These are phyloP conservation scores for Autographa pulchrina DNA, from an alignment of 2,888 invertebrate species.

Conservation along the genomic window DNA sequence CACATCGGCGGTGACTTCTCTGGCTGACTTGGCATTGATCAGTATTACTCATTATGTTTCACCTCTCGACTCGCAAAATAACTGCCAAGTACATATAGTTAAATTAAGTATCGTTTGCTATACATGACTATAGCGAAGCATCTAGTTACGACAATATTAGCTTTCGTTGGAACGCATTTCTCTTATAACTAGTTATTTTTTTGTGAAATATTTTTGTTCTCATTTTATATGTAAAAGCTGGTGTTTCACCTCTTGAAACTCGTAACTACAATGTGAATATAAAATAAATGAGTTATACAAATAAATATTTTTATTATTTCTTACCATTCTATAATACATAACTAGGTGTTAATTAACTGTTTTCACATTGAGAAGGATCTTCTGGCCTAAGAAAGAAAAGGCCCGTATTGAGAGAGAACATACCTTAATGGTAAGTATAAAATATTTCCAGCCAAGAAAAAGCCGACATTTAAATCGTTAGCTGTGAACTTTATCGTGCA, in stretches of 20 bases:
- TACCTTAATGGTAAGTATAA: no score
- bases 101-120: conserved; percentile 68
- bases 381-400: no score
- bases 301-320: conserved; percentile 66
- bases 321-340: not conserved
- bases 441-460: no score
- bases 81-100: conserved; percentile 71
- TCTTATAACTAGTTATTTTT: conserved; percentile 81
- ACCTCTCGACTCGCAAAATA: conserved; percentile 60
- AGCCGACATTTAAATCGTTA: no score
- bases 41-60: conserved; percentile 81
- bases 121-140: conserved; percentile 67
- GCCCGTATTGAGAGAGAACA: no score
- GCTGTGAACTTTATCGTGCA: no score
- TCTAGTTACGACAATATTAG: conserved; percentile 72
- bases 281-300: conserved; percentile 90
- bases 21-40: conserved; percentile 81
- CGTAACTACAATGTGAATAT: conserved; percentile 88
- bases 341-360: no score
- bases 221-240: conserved; percentile 86
- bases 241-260: conserved; percentile 84
- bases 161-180: conserved; percentile 86
- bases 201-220: conserved; percentile 86
- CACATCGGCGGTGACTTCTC: conserved; percentile 39
- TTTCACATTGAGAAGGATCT: no score